Evolutionary conservation across 2,888 invertebrate genomes (phyloP), one percentile per base, ranked within the genome.

Genomic region (Pammene fasciana): DNA sequence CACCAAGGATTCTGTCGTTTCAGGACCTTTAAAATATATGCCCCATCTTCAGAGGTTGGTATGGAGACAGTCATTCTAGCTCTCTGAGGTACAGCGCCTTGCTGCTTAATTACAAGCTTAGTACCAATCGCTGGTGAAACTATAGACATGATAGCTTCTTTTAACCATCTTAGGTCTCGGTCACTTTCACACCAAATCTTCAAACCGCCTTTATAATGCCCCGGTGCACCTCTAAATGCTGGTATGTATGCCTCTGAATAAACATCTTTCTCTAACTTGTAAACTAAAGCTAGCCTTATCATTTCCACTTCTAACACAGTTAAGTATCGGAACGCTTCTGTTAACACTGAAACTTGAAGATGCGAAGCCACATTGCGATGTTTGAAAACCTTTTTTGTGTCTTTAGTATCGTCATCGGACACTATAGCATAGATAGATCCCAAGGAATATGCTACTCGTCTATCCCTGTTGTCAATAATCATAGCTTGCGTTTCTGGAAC

Each of bases 111-210:
- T 13, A 57, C 36, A 9, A 68, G 36, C 36, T 52, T 57, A 11
- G 57, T 52, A 0, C 38, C 68, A n/a, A 52, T 14, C 9, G 52
- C 56, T 6, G 68, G 68, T 1, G 68, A 64, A 2, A 36, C 57
- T 13, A 64, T 26, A 10, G 43, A 14, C 0, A 43, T n/a, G 0
- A 68, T 18, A 11, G 64, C 18, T 8, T 68, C 64, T 18, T 45
- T 68, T 14, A 68, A 36, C 68, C 68, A 68, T 59, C 18, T 64
- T n/a, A 68, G 43, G 43, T 68, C 68, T n/a, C 64, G n/a, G 18
- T 68, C 64, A 5, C 68, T 68, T 34, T 68, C 68, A 11, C 64
- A 64, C 68, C 68, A 68, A 36, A 68, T 11, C 7, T 45, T 41
- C 18, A 68, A 43, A 1, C 68, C 64, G 0, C 68, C 68, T 45